A percentile compares a stretch with the other conserved stretches of the same genome.
These are phyloP conservation scores for Rhinolophus sinicus DNA, from an alignment of 2,113 vertebrate genomes.

Conservation along the genomic window DNA sequence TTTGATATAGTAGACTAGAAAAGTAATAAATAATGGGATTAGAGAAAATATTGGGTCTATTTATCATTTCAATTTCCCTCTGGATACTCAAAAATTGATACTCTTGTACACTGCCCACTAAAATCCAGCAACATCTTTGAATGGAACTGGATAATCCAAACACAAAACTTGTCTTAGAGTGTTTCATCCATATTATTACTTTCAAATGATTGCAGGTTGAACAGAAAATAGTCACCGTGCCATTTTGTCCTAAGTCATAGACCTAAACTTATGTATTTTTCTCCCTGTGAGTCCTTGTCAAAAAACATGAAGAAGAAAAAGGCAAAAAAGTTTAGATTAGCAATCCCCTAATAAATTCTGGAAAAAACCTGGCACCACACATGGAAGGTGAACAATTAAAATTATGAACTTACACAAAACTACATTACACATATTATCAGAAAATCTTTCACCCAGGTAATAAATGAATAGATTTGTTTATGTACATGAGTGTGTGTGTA, in stretches of 20 bases:
- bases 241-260: conserved; percentile 33
- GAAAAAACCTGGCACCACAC: not conserved
- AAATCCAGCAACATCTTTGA: conserved; percentile 46
- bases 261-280: conserved; percentile 18
- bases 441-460: not conserved
- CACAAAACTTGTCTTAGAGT: not conserved
- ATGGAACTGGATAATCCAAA: not conserved
- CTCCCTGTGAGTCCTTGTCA: not conserved
- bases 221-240: not conserved
- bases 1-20: not conserved
- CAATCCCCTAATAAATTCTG: not conserved
- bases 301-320: not conserved
- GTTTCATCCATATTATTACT: conserved; percentile 27
- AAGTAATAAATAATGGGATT: conserved; percentile 51
- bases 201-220: not conserved
- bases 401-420: not conserved
- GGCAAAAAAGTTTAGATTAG: not conserved
- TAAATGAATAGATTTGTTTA: not conserved
- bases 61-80: conserved; percentile 26
- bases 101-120: not conserved
- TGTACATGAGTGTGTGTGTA: not conserved
- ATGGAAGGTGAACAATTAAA: conserved; percentile 10
- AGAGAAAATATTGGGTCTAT: conserved; percentile 49
- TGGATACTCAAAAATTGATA: conserved; percentile 13
- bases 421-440: not conserved